Percentiles rank a stretch among this genome's conserved stretches.
These are phyloP conservation scores for Chrysocyon brachyurus DNA, from an alignment of 2,797 vertebrate genomes.

Conservation along the genomic window DNA sequence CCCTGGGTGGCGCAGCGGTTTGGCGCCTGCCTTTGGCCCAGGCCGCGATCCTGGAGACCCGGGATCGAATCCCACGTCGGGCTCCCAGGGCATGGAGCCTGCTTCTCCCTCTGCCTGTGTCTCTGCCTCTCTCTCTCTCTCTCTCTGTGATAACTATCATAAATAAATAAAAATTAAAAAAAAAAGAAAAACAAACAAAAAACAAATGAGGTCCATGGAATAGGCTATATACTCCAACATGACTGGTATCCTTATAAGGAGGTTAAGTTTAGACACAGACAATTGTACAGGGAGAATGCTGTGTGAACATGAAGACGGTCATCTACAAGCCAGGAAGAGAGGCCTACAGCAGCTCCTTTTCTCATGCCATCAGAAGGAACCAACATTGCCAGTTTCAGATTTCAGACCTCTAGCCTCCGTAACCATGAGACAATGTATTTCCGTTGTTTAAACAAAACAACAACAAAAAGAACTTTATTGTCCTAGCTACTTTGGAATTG, in stretches of 20 bases:
- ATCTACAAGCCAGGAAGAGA: background rate
- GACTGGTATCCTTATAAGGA: background rate
- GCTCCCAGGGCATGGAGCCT: too few relatives aligned
- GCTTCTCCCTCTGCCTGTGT: too few relatives aligned
- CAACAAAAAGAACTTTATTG: background rate
- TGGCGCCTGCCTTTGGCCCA: too few relatives aligned
- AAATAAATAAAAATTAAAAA: too few relatives aligned
- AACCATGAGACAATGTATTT: background rate
- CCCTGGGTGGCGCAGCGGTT: too few relatives aligned
- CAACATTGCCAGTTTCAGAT: background rate
- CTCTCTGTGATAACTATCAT: too few relatives aligned
- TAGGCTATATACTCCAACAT: background rate
- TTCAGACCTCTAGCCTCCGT: background rate
- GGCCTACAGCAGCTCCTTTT: background rate
- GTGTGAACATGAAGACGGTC: background rate
- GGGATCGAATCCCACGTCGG: too few relatives aligned
- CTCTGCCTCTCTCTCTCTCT: too few relatives aligned
- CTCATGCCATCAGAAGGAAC: background rate
- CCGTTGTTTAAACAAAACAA: background rate
- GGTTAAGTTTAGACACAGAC: background rate
- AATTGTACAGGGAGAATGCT: background rate
- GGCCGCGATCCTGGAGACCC: too few relatives aligned
- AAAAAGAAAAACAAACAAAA: too few relatives aligned
- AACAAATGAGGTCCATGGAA: background rate
- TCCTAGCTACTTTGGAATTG: background rate